Evolutionary conservation across 1,140 invertebrate genomes (phyloP).

Genomic region (Drosophila saltans): DNA sequence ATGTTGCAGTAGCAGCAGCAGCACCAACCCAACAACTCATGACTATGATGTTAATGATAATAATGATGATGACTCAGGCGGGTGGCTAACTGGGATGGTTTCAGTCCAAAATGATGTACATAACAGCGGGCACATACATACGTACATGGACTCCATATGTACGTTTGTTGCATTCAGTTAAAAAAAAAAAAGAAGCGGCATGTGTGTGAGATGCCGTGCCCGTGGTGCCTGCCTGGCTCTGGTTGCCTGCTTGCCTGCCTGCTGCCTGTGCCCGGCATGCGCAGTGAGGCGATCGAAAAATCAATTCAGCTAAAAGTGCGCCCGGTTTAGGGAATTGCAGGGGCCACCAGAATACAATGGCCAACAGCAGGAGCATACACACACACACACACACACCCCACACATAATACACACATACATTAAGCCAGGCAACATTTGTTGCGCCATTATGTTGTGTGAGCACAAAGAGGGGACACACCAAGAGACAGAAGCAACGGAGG

Average conservation of each 20-base stretch:
- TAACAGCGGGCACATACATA: slow-evolving; percentile 1
- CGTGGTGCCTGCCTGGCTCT: slow-evolving; percentile 15
- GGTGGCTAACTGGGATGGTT: slow-evolving; percentile 18
- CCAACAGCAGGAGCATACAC: slow-evolving; percentile 16
- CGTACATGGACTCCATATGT: too few species aligned
- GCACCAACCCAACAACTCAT: background rate
- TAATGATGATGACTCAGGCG: slow-evolving; percentile 44
- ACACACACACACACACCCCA: too few species aligned
- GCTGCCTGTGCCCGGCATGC: slow-evolving; percentile 64
- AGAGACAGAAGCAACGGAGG: slow-evolving; percentile 18
- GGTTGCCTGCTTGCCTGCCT: slow-evolving; percentile 18
- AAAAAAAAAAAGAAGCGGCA: slow-evolving; percentile 21
- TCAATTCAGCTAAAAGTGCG: slow-evolving; percentile 82
- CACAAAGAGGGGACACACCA: too few species aligned
- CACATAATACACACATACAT: background rate
- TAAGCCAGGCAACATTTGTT: slow-evolving; percentile 53
- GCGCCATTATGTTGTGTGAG: slow-evolving; percentile 33
- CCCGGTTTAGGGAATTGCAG: slow-evolving; percentile 69
- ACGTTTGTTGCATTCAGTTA: slow-evolving; percentile 37
- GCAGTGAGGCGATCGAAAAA: slow-evolving; percentile 75
- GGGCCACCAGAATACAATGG: slow-evolving; percentile 25
- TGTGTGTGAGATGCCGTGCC: slow-evolving; percentile 4
- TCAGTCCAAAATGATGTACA: slow-evolving; percentile 12
- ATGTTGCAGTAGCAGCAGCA: slow-evolving; percentile 21
- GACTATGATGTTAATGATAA: background rate